Conservation (phyloP, 35 echinoderm and acorn worm species). For the Stichopus chloronotus region DNA sequence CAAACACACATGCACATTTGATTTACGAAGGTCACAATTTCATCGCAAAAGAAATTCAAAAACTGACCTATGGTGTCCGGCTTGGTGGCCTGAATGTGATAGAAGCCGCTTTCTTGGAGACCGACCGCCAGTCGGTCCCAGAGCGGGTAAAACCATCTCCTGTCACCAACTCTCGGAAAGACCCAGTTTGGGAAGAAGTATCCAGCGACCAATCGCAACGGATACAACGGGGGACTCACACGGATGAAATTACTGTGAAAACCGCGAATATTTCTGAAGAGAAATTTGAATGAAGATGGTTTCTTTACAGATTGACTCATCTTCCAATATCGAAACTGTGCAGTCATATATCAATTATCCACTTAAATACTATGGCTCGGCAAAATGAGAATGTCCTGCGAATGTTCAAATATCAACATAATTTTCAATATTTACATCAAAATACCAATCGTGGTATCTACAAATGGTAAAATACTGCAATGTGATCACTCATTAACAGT, state of each 20-base stretch:
- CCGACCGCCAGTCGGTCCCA: neutral
- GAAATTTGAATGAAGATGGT: neutral
- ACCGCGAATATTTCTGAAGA: slow-evolving; percentile 76
- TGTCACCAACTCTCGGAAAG: slow-evolving; percentile 25
- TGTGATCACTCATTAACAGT: no score
- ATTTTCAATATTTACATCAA: no score
- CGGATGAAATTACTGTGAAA: slow-evolving; percentile 71
- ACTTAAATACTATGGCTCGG: no score
- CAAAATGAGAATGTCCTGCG: no score
- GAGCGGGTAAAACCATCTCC: slow-evolving; percentile 50
- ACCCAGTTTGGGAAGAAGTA: slow-evolving; percentile 60
- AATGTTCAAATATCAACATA: no score
- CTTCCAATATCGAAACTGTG: no score
- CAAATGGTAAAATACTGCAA: no score
- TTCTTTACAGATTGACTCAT: no score
- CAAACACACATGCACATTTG: no score
- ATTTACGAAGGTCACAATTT: no score
- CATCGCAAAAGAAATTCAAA: neutral
- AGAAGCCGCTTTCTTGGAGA: slow-evolving; percentile 67
- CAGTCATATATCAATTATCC: no score
- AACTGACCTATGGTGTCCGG: slow-evolving; percentile 75
- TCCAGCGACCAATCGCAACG: slow-evolving; percentile 31
- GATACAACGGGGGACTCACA: neutral
- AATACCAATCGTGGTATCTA: no score
- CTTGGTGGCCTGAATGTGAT: slow-evolving; percentile 84